phyloP scores from a whole-genome alignment of 2,888 invertebrate species.

The Andrena hattorfiana region DNA sequence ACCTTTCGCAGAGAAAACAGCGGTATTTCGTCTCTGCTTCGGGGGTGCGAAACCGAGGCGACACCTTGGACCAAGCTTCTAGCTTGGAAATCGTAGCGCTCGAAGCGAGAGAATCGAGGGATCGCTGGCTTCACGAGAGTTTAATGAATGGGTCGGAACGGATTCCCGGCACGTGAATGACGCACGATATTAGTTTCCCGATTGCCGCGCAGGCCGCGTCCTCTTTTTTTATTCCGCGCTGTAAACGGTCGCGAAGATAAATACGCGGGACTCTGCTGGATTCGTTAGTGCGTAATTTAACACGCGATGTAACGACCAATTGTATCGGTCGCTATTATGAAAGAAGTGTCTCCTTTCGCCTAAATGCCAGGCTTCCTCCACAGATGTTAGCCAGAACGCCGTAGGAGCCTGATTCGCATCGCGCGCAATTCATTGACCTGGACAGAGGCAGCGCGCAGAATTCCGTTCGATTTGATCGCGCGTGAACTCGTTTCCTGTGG shows the following conservation, averaged over 20 bases:
- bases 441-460: not conserved
- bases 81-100: not conserved
- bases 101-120: not conserved
- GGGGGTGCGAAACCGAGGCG: not conserved
- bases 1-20: not conserved
- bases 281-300: not conserved
- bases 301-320: not conserved
- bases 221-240: not conserved
- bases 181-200: constrained; percentile 40
- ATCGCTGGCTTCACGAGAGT: constrained; percentile 1
- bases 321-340: too few species aligned
- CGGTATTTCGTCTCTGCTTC: not conserved
- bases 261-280: not conserved
- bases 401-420: not conserved
- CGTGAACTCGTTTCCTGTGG: not conserved
- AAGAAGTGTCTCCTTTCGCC: too few species aligned
- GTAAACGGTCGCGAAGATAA: constrained; percentile 4
- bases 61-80: not conserved
- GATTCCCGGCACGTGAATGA: constrained; percentile 32
- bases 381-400: not conserved
- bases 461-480: not conserved
- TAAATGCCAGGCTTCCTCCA: too few species aligned
- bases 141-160: constrained; percentile 27
- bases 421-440: constrained; percentile 10
- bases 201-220: constrained; percentile 24